phyloP scores from a whole-genome alignment of 2,888 invertebrate genomes.

The Netelia virgata region DNA sequence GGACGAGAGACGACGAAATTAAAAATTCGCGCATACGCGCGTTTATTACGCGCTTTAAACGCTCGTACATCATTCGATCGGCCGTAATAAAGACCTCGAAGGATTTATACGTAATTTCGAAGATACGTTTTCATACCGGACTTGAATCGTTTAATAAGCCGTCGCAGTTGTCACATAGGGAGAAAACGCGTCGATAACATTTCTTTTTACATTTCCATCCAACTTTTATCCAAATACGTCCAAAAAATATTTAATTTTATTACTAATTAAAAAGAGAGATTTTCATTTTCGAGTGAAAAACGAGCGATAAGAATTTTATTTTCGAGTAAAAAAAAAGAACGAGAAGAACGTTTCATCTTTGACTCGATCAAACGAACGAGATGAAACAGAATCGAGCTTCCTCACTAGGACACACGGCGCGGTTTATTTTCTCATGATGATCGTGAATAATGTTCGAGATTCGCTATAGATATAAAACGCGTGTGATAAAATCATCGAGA shows the following conservation, averaged over 20 bases:
- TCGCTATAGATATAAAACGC: constrained; percentile 12
- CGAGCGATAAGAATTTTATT: too few relatives aligned
- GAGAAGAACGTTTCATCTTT: background rate
- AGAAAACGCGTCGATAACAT: constrained; percentile 11
- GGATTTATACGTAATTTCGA: constrained; percentile 13
- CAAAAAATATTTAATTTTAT: background rate
- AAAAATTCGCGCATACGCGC: constrained; percentile 22
- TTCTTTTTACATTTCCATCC: background rate
- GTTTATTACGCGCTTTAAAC: constrained; percentile 11
- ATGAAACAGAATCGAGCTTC: constrained; percentile 7
- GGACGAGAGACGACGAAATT: constrained; percentile 44
- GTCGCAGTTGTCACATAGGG: constrained; percentile 35
- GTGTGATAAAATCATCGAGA: constrained; percentile 42
- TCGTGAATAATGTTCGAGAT: constrained; percentile 26
- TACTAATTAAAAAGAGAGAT: background rate
- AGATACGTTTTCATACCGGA: constrained; percentile 1
- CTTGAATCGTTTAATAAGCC: constrained; percentile 2
- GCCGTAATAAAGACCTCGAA: constrained; percentile 13
- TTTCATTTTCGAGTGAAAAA: too few relatives aligned
- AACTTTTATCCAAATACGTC: background rate
- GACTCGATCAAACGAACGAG: background rate
- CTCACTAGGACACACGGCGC: background rate
- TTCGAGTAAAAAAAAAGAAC: too few relatives aligned
- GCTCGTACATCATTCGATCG: background rate
- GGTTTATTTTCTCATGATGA: constrained; percentile 27